Conservation (phyloP, 2,113 vertebrate genomes). For the Seriola rivoliana region DNA sequence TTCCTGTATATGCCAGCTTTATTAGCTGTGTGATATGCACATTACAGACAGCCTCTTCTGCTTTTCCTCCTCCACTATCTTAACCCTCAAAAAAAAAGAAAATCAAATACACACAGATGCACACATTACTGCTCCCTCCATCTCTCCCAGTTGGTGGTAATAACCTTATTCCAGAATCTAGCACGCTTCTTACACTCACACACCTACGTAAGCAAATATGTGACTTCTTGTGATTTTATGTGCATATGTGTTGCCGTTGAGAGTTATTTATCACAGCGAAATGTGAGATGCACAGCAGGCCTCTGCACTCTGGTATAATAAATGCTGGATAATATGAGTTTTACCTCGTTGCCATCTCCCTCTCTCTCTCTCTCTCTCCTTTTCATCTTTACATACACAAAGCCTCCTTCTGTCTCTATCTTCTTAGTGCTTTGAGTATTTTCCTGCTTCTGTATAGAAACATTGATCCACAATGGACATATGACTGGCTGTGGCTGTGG, state of each 20-base stretch:
- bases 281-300: conserved; percentile 27
- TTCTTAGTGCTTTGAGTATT: neutral
- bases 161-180: neutral
- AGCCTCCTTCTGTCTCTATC: neutral
- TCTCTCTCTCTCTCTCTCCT: neutral
- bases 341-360: neutral
- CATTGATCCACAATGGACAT: neutral
- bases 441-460: conserved; percentile 4
- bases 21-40: conserved; percentile 19
- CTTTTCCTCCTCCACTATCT: conserved; percentile 16
- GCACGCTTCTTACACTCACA: neutral
- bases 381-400: neutral
- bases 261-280: conserved; percentile 22
- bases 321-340: conserved; percentile 29
- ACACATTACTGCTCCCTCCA: neutral
- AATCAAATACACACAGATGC: neutral
- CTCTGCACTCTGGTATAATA: conserved; percentile 16
- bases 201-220: conserved; percentile 9
- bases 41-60: conserved; percentile 17
- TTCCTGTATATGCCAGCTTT: neutral
- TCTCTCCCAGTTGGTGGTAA: conserved; percentile 14
- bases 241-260: conserved; percentile 1
- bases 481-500: neutral
- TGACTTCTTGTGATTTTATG: neutral
- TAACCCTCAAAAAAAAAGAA: neutral